Evolutionary conservation across 2,113 vertebrate species (phyloP).

Genomic region (human): GRCh38 chr5:156125001-156125500

Average conservation of each 20-base stretch:
- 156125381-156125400: neutral
- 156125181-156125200: neutral
- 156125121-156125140: neutral
- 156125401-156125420: neutral
- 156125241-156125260: neutral
- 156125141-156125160: neutral
- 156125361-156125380: neutral
- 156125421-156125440: neutral
- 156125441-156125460: neutral
- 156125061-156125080: neutral
- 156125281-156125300: neutral
- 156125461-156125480: neutral
- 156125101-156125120: neutral
- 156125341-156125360: neutral
- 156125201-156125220: neutral
- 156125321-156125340: neutral
- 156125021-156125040: too few relatives aligned
- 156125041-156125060: neutral
- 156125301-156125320: neutral
- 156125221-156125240: neutral
- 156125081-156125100: neutral
- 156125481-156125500: neutral
- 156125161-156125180: neutral
- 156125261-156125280: rapidly evolving
- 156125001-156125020: neutral